Evolutionary conservation across 1,140 invertebrate species (phyloP).

Genomic region (Neoseiulus cucumeris): DNA sequence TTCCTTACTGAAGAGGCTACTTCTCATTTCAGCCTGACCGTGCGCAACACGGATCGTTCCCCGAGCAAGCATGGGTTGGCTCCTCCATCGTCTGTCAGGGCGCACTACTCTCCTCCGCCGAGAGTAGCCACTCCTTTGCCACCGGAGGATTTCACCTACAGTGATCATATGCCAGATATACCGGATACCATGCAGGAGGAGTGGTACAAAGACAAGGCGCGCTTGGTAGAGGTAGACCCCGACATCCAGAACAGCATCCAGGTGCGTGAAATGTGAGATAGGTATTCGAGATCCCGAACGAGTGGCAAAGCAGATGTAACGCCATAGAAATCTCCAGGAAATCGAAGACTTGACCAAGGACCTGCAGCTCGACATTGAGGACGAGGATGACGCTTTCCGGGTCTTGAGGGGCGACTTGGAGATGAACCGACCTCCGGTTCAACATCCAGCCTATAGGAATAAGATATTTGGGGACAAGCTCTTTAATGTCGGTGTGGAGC

Average conservation of each 20-base stretch:
- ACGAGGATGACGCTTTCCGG: not conserved
- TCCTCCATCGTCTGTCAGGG: not conserved
- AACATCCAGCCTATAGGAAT: not conserved
- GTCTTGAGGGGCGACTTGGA: not conserved
- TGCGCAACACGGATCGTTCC: too few relatives aligned
- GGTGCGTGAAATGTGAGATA: constrained; percentile 2
- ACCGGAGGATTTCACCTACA: not conserved
- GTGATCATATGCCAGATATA: not conserved
- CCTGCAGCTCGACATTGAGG: not conserved
- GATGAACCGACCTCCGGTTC: not conserved
- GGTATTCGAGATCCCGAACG: not conserved
- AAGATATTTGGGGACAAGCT: not conserved
- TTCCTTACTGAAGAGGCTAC: too few relatives aligned
- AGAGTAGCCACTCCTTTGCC: not conserved
- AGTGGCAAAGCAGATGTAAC: too few relatives aligned
- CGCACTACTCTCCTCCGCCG: not conserved
- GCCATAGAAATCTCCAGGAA: not conserved
- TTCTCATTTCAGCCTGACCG: too few relatives aligned
- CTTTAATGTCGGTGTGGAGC: not conserved
- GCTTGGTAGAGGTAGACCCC: not conserved
- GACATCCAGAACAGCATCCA: constrained; percentile 5
- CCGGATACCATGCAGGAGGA: constrained; percentile 4
- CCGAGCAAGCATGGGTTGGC: too few relatives aligned
- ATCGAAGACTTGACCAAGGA: not conserved
- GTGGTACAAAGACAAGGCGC: constrained; percentile 2